Percentiles rank a stretch among this genome's conserved stretches.
Evolutionary conservation across 92 coral and sea anemone species (phyloP).

Genomic region (Palythoa caribaeorum): DNA sequence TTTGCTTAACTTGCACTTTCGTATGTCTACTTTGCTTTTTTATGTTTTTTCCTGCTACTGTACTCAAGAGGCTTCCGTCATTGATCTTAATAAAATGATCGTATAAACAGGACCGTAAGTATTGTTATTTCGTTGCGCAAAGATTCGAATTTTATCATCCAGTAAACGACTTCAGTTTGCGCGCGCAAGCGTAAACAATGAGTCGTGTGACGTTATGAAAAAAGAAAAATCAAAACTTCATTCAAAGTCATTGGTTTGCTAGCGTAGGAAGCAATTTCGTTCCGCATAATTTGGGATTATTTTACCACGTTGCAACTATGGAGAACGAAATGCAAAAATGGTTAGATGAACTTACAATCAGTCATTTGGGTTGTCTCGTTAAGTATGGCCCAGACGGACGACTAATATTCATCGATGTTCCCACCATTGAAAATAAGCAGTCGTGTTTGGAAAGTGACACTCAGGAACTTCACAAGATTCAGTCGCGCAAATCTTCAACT

Average conservation of each 20-base stretch:
- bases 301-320: not conserved
- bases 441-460: not conserved
- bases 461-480: not conserved
- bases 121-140: no score
- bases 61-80: no score
- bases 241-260: not conserved
- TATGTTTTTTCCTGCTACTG: no score
- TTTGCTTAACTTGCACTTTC: no score
- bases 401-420: constrained; percentile 1
- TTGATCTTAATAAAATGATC: no score
- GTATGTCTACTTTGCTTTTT: no score
- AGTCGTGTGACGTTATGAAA: not conserved
- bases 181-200: not conserved
- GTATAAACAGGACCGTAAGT: no score
- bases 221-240: not conserved
- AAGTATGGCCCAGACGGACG: not conserved
- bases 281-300: not conserved
- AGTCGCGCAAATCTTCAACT: not conserved
- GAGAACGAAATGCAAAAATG: constrained; percentile 3
- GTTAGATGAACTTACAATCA: constrained; percentile 3
- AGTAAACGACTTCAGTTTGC: not conserved
- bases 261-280: not conserved
- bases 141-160: no score
- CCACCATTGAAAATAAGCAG: not conserved
- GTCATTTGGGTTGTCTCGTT: constrained; percentile 4